A percentile compares a stretch with the other conserved stretches of the same genome.
phyloP scores from a whole-genome alignment of 2,113 vertebrate species.

The Labeo catla region DNA sequence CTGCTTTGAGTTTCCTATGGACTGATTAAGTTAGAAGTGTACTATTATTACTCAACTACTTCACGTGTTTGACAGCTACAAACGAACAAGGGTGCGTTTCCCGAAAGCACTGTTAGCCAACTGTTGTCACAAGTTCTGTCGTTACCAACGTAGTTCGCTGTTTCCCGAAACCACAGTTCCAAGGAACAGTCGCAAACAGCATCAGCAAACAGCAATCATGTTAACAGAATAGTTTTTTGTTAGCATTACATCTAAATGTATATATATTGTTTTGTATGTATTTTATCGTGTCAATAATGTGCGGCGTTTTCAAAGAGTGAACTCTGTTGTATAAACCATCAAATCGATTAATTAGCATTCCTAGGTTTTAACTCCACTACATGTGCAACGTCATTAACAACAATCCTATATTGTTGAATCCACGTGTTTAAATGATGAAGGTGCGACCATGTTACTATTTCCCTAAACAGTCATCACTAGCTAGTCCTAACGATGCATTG shows the following conservation, averaged over 20 bases:
- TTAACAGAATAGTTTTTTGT: not conserved
- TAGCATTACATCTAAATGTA: not conserved
- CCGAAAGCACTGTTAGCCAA: not conserved
- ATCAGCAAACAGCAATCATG: too few species aligned
- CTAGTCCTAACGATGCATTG: not conserved
- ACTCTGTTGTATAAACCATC: not conserved
- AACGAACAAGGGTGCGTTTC: constrained; percentile 12
- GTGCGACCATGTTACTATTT: not conserved
- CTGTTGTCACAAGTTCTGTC: not conserved
- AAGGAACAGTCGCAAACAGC: not conserved
- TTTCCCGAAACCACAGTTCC: not conserved
- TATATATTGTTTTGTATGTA: not conserved
- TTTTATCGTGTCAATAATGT: not conserved
- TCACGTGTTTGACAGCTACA: constrained; percentile 47
- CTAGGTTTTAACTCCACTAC: not conserved
- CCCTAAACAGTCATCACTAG: not conserved
- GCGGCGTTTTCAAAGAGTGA: not conserved
- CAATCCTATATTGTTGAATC: not conserved
- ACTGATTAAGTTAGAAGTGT: constrained; percentile 38
- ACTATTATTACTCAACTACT: constrained; percentile 33
- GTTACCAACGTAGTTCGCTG: not conserved
- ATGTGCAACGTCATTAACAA: not conserved
- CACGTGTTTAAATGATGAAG: not conserved
- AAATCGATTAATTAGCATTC: not conserved
- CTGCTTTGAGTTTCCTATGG: constrained; percentile 51